Conservation (phyloP, 2,113 vertebrate genomes). For the Trochalopteron elliotii region DNA sequence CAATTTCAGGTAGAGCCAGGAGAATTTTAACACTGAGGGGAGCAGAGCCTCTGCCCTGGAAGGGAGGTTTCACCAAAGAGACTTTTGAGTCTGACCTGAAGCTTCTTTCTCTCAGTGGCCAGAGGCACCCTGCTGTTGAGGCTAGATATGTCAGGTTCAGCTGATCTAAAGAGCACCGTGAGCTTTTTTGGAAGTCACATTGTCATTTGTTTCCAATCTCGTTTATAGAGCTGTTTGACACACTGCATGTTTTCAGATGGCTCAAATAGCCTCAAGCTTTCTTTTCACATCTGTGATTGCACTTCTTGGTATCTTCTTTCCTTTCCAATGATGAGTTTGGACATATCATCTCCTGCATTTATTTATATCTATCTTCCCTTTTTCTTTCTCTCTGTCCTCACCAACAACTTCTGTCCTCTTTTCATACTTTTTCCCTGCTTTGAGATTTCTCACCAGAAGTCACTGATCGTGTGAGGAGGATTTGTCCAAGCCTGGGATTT, state of each 20-base stretch:
- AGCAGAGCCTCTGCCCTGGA: background rate
- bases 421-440: background rate
- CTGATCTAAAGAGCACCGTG: background rate
- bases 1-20: background rate
- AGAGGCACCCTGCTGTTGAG: background rate
- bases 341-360: background rate
- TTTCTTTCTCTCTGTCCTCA: background rate
- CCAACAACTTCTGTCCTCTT: background rate
- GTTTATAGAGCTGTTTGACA: background rate
- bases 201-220: background rate
- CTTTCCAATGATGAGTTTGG: background rate
- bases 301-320: background rate
- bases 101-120: background rate
- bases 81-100: background rate
- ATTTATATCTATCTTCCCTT: background rate
- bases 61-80: background rate
- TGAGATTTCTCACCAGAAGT: background rate
- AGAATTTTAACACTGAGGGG: background rate
- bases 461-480: background rate
- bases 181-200: background rate
- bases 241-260: background rate
- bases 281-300: background rate
- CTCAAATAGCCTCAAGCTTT: background rate
- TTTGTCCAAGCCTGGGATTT: background rate
- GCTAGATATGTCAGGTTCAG: background rate